Percentiles rank a stretch among this genome's conserved stretches.
These are phyloP conservation scores for Hyposoter didymator DNA, from an alignment of 2,888 invertebrate genomes.

Conservation along the genomic window DNA sequence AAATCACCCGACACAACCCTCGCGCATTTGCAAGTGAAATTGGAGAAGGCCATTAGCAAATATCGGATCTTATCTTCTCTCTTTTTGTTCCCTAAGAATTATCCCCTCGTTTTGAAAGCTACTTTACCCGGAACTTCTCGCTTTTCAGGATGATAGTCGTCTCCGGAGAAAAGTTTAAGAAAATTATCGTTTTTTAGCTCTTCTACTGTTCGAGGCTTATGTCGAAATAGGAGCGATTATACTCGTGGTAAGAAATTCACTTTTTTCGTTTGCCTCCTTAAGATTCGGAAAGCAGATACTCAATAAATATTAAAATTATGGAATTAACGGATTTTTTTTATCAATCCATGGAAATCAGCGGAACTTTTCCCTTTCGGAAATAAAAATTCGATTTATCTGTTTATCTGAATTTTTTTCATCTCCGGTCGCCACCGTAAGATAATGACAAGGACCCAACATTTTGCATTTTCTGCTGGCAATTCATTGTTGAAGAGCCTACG, in stretches of 20 bases:
- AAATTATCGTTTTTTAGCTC: conserved; percentile 12
- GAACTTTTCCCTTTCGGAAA: no score
- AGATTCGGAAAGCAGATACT: no score
- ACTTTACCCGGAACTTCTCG: conserved; percentile 43
- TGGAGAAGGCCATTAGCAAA: conserved; percentile 67
- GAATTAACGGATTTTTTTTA: no score
- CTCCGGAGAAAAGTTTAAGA: conserved; percentile 17
- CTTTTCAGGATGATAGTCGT: conserved; percentile 6
- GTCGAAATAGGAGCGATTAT: not conserved
- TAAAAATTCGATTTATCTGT: not conserved
- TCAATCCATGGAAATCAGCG: no score
- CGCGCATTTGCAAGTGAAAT: conserved; percentile 60
- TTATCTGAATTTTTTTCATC: not conserved
- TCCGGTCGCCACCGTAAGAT: no score
- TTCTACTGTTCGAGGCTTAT: not conserved
- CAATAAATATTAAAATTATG: no score
- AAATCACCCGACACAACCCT: conserved; percentile 61
- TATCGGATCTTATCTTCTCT: conserved; percentile 64
- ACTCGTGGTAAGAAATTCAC: not conserved
- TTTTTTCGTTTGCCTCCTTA: no score
- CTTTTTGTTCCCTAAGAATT: conserved; percentile 31
- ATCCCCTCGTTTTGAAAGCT: conserved; percentile 41
- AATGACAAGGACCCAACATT: no score
- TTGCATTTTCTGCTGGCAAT: no score
- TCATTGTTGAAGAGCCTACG: no score